Evolutionary conservation across 2,113 vertebrate species (phyloP).

Genomic region (Sinosuthora webbiana): DNA sequence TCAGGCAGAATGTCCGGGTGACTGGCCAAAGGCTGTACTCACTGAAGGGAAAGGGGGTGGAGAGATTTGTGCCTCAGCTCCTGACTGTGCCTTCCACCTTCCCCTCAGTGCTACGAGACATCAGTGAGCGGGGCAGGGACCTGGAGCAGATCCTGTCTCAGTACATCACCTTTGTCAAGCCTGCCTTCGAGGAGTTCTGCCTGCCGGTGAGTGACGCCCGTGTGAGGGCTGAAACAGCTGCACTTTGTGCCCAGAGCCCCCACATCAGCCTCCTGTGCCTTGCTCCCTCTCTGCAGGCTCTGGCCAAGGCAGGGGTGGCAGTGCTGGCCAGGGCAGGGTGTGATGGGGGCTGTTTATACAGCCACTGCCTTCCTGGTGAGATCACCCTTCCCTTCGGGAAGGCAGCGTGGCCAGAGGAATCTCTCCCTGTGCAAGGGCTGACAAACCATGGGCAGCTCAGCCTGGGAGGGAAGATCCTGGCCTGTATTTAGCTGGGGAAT

Average conservation of each 20-base stretch:
- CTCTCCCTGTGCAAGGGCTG: background rate
- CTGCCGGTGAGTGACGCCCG: slow-evolving; percentile 80
- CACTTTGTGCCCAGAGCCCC: background rate
- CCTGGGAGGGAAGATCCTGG: background rate
- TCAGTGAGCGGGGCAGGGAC: slow-evolving; percentile 89
- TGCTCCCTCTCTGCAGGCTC: background rate
- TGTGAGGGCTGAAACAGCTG: accelerated
- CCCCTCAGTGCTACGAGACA: slow-evolving; percentile 89
- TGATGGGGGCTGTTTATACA: background rate
- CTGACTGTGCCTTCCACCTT: background rate
- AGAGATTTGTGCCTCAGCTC: background rate
- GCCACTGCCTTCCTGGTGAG: background rate
- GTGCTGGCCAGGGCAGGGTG: background rate
- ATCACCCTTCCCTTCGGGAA: background rate
- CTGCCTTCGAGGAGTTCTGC: slow-evolving; percentile 98
- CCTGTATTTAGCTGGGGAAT: background rate
- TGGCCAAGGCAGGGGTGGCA: background rate
- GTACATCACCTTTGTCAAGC: slow-evolving; percentile 97
- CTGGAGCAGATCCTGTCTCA: slow-evolving; percentile 92
- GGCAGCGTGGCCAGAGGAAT: background rate
- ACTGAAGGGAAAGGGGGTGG: background rate
- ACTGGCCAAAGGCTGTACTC: background rate
- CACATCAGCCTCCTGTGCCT: background rate
- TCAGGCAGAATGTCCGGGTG: accelerated
- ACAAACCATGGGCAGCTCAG: background rate